Percentiles rank a stretch among this genome's conserved stretches.
These are phyloP conservation scores for Sceliomorpha sp. DNA, from an alignment of 2,888 invertebrate species.

Conservation along the genomic window DNA sequence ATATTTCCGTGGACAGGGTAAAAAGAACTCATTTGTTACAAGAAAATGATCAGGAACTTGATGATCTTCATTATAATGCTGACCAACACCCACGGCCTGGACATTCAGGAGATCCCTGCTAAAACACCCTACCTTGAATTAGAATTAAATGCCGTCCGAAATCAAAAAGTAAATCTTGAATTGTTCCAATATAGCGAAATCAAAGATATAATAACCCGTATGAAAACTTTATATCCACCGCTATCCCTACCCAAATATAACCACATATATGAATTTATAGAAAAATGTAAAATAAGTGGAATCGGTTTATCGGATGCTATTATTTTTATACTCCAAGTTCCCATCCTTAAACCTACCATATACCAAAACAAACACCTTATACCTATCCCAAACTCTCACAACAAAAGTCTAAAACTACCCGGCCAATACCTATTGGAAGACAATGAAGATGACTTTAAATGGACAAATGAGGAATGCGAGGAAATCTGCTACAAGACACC, in stretches of 20 bases:
- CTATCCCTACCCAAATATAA: conserved; percentile 2
- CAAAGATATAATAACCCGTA: background rate
- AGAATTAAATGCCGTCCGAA: background rate
- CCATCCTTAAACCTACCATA: too few relatives aligned
- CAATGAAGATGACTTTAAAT: too few relatives aligned
- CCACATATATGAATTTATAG: too few relatives aligned
- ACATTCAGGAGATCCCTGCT: conserved; percentile 3
- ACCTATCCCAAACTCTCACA: too few relatives aligned
- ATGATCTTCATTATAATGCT: background rate
- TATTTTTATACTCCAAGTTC: too few relatives aligned
- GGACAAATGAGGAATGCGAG: too few relatives aligned
- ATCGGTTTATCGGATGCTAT: too few relatives aligned
- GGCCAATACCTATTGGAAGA: too few relatives aligned
- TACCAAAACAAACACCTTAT: too few relatives aligned
- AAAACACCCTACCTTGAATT: conserved; percentile 6
- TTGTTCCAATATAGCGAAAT: conserved; percentile 9
- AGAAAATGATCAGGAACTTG: conserved; percentile 1
- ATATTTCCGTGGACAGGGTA: conserved; percentile 6
- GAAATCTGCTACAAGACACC: too few relatives aligned
- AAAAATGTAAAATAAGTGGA: too few relatives aligned
- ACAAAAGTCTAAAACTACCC: too few relatives aligned
- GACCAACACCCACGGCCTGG: background rate
- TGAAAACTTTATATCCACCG: conserved; percentile 1
- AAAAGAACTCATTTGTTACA: conserved; percentile 11
- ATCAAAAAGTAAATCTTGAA: conserved; percentile 8